phyloP scores from a whole-genome alignment of 2,113 vertebrate genomes.

The Chaetura pelagica region DNA sequence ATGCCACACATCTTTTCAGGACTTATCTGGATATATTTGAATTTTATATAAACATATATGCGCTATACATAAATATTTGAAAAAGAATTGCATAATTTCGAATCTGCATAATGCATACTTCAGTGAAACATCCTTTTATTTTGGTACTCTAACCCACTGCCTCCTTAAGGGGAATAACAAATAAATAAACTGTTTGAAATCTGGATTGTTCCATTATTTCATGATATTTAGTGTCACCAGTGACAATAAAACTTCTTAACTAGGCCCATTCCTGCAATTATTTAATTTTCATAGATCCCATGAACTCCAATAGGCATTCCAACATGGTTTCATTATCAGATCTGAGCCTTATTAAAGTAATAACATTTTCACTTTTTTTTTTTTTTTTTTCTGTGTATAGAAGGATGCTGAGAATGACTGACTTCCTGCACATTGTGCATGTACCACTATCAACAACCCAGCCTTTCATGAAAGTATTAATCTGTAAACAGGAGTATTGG shows the following conservation, averaged over 20 bases:
- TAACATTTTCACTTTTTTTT: conserved; percentile 1
- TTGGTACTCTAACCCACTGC: background rate
- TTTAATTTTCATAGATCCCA: conserved; percentile 26
- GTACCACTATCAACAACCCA: background rate
- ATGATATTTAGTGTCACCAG: conserved; percentile 24
- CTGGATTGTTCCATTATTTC: background rate
- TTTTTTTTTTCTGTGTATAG: conserved; percentile 25
- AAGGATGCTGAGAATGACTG: conserved; percentile 46
- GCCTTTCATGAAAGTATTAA: conserved; percentile 29
- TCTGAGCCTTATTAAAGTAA: conserved; percentile 29
- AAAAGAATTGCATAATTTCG: background rate
- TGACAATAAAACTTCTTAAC: background rate
- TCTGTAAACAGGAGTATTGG: background rate
- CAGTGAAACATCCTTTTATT: background rate
- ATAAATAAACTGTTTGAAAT: background rate
- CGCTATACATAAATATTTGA: background rate
- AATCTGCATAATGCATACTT: background rate
- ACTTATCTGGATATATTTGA: background rate
- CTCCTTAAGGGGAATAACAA: background rate
- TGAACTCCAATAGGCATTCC: conserved; percentile 14
- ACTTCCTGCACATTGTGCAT: background rate
- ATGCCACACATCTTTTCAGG: background rate
- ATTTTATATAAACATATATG: background rate
- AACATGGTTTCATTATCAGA: conserved; percentile 25
- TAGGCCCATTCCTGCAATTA: background rate